A percentile compares a stretch with the other conserved stretches of the same genome.
These are phyloP conservation scores for Heliconius ismenius DNA, from an alignment of 2,888 invertebrate species.

Conservation along the genomic window DNA sequence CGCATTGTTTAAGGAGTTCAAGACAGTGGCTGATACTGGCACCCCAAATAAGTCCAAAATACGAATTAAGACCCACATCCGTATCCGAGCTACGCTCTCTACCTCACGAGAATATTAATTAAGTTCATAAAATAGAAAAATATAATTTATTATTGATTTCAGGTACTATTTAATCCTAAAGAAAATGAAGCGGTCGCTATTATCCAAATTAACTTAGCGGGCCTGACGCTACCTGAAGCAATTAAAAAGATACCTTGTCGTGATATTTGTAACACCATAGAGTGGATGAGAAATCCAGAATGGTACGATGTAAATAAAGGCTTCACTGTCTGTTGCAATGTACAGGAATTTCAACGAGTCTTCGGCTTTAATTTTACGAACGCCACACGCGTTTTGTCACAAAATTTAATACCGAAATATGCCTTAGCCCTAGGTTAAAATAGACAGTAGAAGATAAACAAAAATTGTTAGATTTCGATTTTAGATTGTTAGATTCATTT, in stretches of 20 bases:
- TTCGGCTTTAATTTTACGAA: slow-evolving; percentile 44
- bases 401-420: background rate
- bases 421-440: background rate
- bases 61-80: background rate
- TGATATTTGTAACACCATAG: slow-evolving; percentile 54
- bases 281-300: slow-evolving; percentile 53
- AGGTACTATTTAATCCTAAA: slow-evolving; percentile 59
- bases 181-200: slow-evolving; percentile 56
- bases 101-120: background rate
- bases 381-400: background rate
- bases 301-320: slow-evolving; percentile 56
- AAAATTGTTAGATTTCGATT: background rate
- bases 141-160: slow-evolving; percentile 35
- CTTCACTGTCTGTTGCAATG: slow-evolving; percentile 58
- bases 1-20: background rate
- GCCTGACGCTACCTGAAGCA: slow-evolving; percentile 48
- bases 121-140: background rate
- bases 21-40: background rate
- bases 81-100: background rate
- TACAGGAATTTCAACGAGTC: slow-evolving; percentile 53
- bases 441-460: background rate
- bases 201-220: slow-evolving; percentile 62
- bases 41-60: background rate
- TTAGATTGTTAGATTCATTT: background rate
- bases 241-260: slow-evolving; percentile 50